Base-by-base conservation (phyloP, 2,888 invertebrate species). In the Galeopsomyia nigrocyanea region DNA sequence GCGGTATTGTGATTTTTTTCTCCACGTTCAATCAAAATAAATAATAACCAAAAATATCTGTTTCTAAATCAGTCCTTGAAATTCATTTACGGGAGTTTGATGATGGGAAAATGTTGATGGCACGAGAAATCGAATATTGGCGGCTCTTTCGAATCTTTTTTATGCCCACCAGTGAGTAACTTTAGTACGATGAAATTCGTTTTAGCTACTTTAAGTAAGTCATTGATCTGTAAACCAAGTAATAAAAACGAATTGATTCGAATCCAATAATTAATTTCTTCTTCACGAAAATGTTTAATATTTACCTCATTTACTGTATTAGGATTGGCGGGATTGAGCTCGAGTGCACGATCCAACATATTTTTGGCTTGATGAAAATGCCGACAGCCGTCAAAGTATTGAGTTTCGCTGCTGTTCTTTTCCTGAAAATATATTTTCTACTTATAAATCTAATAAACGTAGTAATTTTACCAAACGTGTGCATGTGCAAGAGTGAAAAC, bases 101-200 rank as follows among this genome's bases (percentile, higher is more conserved):
- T 95, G 68, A 97, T 92, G 70, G 98, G 97, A 87, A 96, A 98
- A 87, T 96, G 93, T 84, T 92, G 92, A 87, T 97, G 96, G 80
- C 91, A 90, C 55, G 94, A 92, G 86, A 98, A 98, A 84, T 97
- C 97, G 86, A 98, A 98, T 79, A 95, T 94, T 0, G 97, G 96
- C 13, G 95, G 94, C 21, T 91, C 91, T 73, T 91, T 91, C 0
- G 95, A 93, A 76, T 96, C 96, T 80, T 93, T 92, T 86, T 95
- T 96, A 86, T 98, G 97, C 10, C 98, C 98, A 75, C 95, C 95
- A 0, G 95, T 94, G 76, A 98, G 87, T 73, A 99, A 88, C 87
- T 97, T 97, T 87, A 97, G 90, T 16, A 98, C 98, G 78, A 99
- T 94, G 85, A 96, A 97, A 89, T 99, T 99, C 0, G 96, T 97